These are phyloP conservation scores for Phasia obesa DNA, from an alignment of 2,888 invertebrate genomes.

Conservation along the genomic window DNA sequence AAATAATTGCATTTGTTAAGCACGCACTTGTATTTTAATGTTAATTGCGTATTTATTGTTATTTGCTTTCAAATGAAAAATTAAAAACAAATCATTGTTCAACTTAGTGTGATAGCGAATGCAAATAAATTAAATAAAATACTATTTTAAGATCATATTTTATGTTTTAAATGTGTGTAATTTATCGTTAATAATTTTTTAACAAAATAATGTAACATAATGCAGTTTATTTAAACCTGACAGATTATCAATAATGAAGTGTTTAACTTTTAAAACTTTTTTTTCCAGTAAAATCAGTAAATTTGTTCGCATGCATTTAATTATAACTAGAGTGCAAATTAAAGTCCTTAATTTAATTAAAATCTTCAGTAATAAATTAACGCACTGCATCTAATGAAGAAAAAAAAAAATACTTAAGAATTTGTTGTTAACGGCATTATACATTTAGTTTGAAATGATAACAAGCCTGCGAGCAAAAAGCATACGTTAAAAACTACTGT, in stretches of 20 bases:
- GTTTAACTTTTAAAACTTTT: background rate
- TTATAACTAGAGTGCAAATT: background rate
- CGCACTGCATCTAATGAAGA: too few relatives aligned
- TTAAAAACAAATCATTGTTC: slow-evolving; percentile 29
- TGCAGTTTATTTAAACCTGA: slow-evolving; percentile 3
- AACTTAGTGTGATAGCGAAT: slow-evolving; percentile 20
- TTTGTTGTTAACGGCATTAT: background rate
- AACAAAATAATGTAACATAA: slow-evolving; percentile 36
- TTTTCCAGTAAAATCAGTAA: background rate
- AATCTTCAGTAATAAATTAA: too few relatives aligned
- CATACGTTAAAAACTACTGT: too few relatives aligned
- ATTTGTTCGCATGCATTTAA: background rate
- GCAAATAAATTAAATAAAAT: slow-evolving; percentile 61
- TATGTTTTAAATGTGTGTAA: slow-evolving; percentile 36
- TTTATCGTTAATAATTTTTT: slow-evolving; percentile 61
- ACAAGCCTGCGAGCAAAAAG: too few relatives aligned
- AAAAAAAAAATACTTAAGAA: background rate
- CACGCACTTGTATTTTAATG: background rate
- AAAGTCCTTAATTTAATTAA: background rate
- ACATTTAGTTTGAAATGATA: too few relatives aligned
- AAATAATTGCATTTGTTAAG: slow-evolving; percentile 18
- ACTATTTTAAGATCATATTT: slow-evolving; percentile 61
- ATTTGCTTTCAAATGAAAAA: slow-evolving; percentile 21
- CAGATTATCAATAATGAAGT: slow-evolving; percentile 13
- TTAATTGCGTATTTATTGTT: slow-evolving; percentile 36